Percentiles rank a stretch among this genome's conserved stretches.
Conservation (phyloP, 2,797 vertebrate genomes). For the Aplochiton taeniatus region DNA sequence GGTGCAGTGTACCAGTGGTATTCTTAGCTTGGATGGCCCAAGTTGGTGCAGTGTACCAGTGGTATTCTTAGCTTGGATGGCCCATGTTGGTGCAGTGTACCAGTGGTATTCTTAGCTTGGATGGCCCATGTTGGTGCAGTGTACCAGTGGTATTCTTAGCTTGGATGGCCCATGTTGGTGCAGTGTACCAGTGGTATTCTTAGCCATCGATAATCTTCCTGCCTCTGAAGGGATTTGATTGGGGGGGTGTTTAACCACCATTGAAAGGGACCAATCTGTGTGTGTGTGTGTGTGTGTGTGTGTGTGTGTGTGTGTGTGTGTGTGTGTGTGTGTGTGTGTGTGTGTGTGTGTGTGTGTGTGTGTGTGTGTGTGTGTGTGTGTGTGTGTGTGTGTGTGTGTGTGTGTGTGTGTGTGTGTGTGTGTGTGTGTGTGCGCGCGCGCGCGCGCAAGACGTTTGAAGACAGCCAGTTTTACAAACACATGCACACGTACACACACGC, state of each 20-base stretch:
- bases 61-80: slow-evolving; percentile 8
- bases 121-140: not conserved
- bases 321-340: no score
- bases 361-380: not conserved
- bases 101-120: slow-evolving; percentile 1
- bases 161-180: no score
- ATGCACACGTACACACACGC: no score
- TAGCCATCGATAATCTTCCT: not conserved
- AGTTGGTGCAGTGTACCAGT: not conserved
- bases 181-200: not conserved
- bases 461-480: no score
- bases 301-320: not conserved
- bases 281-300: not conserved
- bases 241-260: no score
- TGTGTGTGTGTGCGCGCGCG: no score
- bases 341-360: not conserved
- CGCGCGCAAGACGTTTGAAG: no score
- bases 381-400: no score
- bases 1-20: not conserved
- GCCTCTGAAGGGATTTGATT: not conserved
- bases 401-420: no score
- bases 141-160: not conserved
- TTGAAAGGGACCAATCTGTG: no score
- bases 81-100: not conserved
- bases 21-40: no score